A percentile compares a stretch with the other conserved stretches of the same genome.
Conservation (phyloP, 2,888 invertebrate genomes). For the Papilio demoleus region DNA sequence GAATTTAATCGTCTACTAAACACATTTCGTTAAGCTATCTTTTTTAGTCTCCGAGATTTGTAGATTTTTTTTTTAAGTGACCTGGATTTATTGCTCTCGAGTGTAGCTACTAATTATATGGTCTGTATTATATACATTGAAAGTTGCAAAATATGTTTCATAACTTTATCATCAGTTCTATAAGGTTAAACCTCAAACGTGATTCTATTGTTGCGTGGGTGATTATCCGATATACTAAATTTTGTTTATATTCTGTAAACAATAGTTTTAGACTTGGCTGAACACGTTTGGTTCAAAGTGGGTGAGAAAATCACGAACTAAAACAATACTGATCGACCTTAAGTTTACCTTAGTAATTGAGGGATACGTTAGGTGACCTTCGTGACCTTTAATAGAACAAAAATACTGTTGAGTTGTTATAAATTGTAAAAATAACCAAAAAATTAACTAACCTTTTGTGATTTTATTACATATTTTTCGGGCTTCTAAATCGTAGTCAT, state of each 20-base stretch:
- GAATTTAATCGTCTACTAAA: no score
- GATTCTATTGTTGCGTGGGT: constrained; percentile 22
- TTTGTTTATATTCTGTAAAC: constrained; percentile 38
- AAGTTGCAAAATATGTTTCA: background rate
- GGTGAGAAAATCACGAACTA: constrained; percentile 43
- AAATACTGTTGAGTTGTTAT: constrained; percentile 16
- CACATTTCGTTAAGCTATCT: no score
- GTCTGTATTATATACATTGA: background rate
- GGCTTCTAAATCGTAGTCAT: no score
- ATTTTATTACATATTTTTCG: no score
- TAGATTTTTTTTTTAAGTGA: no score
- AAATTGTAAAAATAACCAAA: no score
- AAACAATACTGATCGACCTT: constrained; percentile 44
- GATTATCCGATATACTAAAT: constrained; percentile 13
- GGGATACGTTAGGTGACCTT: constrained; percentile 37
- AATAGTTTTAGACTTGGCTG: constrained; percentile 36
- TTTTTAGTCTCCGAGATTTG: no score
- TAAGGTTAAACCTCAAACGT: constrained; percentile 12
- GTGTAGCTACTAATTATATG: no score
- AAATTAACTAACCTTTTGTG: no score
- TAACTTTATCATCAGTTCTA: background rate
- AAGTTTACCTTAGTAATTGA: constrained; percentile 37
- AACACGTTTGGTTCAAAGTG: constrained; percentile 31
- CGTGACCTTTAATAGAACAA: constrained; percentile 21
- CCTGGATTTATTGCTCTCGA: no score